Evolutionary conservation across 2,888 invertebrate species (phyloP).

Genomic region (Terebella lapidaria): DNA sequence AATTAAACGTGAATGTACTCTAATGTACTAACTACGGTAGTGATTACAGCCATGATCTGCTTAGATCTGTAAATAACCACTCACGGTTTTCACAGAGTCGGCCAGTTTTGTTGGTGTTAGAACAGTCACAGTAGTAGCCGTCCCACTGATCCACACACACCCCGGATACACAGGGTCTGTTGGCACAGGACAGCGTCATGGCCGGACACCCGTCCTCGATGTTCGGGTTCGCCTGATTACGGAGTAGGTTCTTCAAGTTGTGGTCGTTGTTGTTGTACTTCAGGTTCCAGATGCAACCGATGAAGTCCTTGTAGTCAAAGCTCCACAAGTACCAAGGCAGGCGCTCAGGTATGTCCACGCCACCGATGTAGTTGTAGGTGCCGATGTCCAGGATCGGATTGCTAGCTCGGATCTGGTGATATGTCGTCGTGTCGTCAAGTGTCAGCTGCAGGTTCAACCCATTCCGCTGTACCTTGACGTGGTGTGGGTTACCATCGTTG

Average conservation of each 20-base stretch:
- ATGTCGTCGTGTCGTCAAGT: slow-evolving; percentile 29
- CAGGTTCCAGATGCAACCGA: slow-evolving; percentile 46
- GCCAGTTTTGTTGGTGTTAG: slow-evolving; percentile 34
- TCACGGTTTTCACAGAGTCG: not conserved
- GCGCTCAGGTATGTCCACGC: slow-evolving; percentile 17
- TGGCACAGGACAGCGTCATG: slow-evolving; percentile 22
- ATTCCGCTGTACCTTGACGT: slow-evolving; percentile 25
- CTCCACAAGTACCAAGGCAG: slow-evolving; percentile 48
- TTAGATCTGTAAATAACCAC: no score
- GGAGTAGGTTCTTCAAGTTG: slow-evolving; percentile 3
- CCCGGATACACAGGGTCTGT: slow-evolving; percentile 38
- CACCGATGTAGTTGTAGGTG: slow-evolving; percentile 33
- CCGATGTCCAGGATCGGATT: slow-evolving; percentile 21
- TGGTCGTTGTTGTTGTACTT: slow-evolving; percentile 27
- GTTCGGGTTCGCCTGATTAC: slow-evolving; percentile 13
- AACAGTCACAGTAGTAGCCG: slow-evolving; percentile 42
- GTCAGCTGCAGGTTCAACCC: slow-evolving; percentile 23
- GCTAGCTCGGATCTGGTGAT: slow-evolving; percentile 20
- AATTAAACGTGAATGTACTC: no score
- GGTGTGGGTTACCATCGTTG: slow-evolving; percentile 41
- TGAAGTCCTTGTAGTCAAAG: slow-evolving; percentile 31
- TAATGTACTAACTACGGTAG: not conserved
- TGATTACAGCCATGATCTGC: not conserved
- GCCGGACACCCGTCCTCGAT: slow-evolving; percentile 27
- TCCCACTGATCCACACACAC: slow-evolving; percentile 35